Percentiles rank a stretch among this genome's conserved stretches.
Conservation (phyloP, 2,113 vertebrate species). For the Xenus cinereus region DNA sequence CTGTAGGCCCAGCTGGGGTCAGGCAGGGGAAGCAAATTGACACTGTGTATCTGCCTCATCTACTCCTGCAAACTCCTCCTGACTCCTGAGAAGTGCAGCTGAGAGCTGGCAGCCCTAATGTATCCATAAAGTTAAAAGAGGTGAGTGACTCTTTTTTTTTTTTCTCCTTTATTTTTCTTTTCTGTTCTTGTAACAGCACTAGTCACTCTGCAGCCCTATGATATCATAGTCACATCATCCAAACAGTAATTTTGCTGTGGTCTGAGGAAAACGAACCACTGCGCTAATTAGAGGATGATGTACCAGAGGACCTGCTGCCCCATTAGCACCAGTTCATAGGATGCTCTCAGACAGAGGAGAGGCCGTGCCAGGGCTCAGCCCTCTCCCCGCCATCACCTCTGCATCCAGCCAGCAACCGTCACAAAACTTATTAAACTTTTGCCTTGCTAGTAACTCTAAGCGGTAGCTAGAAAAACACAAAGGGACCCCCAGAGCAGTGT, state of each 20-base stretch:
- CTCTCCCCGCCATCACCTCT: neutral
- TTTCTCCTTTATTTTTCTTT: neutral
- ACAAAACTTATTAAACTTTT: neutral
- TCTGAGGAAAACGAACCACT: neutral
- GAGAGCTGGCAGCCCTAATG: neutral
- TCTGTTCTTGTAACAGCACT: neutral
- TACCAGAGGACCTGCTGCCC: neutral
- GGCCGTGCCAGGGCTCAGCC: neutral
- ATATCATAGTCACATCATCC: slow-evolving; percentile 11
- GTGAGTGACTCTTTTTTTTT: neutral
- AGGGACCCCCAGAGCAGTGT: neutral
- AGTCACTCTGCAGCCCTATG: neutral
- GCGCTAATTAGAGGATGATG: neutral
- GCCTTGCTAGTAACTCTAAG: neutral
- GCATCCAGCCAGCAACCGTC: neutral
- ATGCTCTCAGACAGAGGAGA: neutral
- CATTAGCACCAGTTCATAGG: neutral
- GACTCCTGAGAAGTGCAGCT: neutral
- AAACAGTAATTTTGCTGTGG: neutral
- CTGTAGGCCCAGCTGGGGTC: neutral
- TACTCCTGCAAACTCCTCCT: neutral
- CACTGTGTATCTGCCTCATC: neutral
- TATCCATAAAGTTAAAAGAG: neutral
- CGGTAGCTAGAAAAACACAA: neutral
- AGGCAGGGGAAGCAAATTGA: neutral